Evolutionary conservation across 1,140 invertebrate genomes (phyloP), one percentile per base, ranked within the genome.

Genomic region (Callitettix versicolor): DNA sequence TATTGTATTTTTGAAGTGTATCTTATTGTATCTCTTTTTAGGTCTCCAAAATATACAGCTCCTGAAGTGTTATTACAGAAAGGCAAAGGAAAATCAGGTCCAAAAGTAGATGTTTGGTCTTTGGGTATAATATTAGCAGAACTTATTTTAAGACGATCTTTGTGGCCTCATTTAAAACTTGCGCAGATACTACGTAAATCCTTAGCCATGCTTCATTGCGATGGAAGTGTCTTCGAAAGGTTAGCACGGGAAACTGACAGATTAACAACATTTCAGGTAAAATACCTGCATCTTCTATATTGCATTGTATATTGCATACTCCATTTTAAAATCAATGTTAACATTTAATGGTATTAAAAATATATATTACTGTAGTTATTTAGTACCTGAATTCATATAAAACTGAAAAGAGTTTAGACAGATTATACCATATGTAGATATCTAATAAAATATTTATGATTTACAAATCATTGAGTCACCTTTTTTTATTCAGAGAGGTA

Each of bases 41-140:
- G 84, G 18, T 72, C 79, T 62, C 80, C 88, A 21, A 81, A 84
- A 58, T 95, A 93, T 68, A 78, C 86, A 58, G 81, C 91, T 44
- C 93, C 93, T 2, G 93, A 96, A 73, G 82, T 87, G 42, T 77
- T 91, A 65, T 65, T 87, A 12, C 63, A 60, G 43, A 30, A 53
- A 53, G 51, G 57, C 30, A 52, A 43, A 53, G 55, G 36, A 20
- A 55, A 58, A 60, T 64, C 64, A 55, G 79, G 84, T 26, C 75
- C 77, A 3, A 86, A 91, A 71, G 81, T 81, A 40, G 94, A 97
- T 73, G 77, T 91, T 6, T 98, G 94, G 94, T 86, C 90, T 2
- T 70, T 95, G 53, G 94, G 90, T 42, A 84, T 97, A 21, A 83
- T 97, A 40, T 65, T 95, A 26, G 72, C 86, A 3, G 91, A 96